Evolutionary conservation across 2,797 vertebrate species (phyloP), one percentile per base, ranked within the genome.

Genomic region (Chloroceryle amazona): DNA sequence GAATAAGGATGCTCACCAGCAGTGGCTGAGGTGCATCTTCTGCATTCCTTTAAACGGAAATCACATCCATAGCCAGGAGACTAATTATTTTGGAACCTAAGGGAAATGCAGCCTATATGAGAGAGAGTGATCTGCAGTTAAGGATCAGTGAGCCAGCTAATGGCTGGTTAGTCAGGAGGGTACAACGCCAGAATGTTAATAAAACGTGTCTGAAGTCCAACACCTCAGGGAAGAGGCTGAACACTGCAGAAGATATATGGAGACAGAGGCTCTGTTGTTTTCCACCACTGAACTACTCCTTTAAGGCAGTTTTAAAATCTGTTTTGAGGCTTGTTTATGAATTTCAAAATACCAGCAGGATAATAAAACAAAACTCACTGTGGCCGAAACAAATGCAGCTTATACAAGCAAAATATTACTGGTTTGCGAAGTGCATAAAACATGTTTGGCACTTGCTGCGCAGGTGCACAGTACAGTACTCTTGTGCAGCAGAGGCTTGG

Each of bases 121-220:
- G 93, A 95, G 94, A 78, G 95, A 97, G 94, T 91, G 93, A 97
- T 97, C 93, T 97, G 95, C 96, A 96, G 96, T 97, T 98, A 98
- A 97, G 96, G 96, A 97, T 97, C 97, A 96, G 95, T 96, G 97
- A 97, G 96, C 96, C 97, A 97, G 94, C 92, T 97, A 98, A 98
- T 97, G 96, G 95, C 97, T 96, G 95, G 95, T 97, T 98, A 97
- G 96, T 96, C 92, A 96, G 93, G 96, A 97, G 94, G 96, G 96
- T 95, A 97, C 96, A 97, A 75, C 96, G 96, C 93, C 75, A 88
- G 97, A 97, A 98, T 97, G 92, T 97, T 97, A 97, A 97, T 97
- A 97, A 97, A 97, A 97, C 1, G 3, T 94, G 89, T 94, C 93
- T 97, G 91, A 96, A 94, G 92, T 95, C 92, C 88, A 91, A 91